Conservation (phyloP, 2,888 invertebrate genomes). For the Galerucella pusilla region DNA sequence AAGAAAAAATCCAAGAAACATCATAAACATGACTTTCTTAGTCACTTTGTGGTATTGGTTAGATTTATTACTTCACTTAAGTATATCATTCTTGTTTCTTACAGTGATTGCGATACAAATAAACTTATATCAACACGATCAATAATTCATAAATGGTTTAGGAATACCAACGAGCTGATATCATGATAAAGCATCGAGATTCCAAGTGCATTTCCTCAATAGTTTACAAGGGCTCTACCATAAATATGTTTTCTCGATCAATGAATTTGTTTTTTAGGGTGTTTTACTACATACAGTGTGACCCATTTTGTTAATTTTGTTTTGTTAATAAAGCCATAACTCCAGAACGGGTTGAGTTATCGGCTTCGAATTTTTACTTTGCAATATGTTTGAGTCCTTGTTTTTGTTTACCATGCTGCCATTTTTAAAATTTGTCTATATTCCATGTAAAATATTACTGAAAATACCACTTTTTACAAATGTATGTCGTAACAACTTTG, state of each 20-base stretch:
- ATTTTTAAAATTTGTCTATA: no score
- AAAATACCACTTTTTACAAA: no score
- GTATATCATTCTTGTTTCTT: conserved; percentile 18
- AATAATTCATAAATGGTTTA: conserved; percentile 26
- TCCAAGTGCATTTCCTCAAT: conserved; percentile 8
- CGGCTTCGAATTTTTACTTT: no score
- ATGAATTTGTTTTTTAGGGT: no score
- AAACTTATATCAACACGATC: conserved; percentile 28
- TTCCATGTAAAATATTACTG: no score
- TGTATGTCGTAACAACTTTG: no score
- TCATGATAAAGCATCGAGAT: conserved; percentile 4
- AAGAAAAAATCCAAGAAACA: conserved; percentile 12
- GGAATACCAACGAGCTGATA: conserved; percentile 20
- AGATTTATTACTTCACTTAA: conserved; percentile 26
- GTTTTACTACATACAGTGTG: no score
- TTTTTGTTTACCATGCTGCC: no score
- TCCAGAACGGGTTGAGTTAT: no score
- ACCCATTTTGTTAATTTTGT: no score
- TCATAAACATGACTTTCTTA: conserved; percentile 20
- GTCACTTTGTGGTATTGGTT: conserved; percentile 20
- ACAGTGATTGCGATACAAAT: conserved; percentile 26
- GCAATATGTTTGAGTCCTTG: no score
- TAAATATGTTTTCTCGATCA: background rate
- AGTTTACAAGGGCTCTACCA: background rate
- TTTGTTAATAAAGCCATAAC: no score